Evolutionary conservation across 2,888 invertebrate genomes (phyloP).

Genomic region (Tipula lateralis): DNA sequence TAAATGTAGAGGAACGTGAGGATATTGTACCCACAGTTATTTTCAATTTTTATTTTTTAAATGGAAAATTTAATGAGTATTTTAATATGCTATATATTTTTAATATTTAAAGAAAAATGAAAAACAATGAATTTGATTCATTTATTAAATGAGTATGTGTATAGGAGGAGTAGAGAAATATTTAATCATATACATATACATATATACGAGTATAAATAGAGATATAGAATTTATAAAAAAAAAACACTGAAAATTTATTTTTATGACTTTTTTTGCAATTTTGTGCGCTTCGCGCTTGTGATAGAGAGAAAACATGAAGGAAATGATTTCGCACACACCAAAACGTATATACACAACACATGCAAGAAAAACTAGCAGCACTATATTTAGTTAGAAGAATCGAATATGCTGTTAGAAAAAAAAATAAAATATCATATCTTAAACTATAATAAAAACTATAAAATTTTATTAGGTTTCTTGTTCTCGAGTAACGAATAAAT

Average conservation of each 20-base stretch:
- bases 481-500: neutral
- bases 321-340: neutral
- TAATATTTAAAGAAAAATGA: neutral
- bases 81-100: neutral
- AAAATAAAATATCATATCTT: neutral
- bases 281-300: neutral
- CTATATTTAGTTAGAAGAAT: neutral
- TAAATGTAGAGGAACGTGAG: neutral
- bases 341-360: too few species aligned
- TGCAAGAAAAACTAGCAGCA: neutral
- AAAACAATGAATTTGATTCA: constrained; percentile 15
- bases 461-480: constrained; percentile 6
- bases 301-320: neutral
- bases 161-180: neutral
- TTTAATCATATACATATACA: neutral
- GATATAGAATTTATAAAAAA: too few species aligned
- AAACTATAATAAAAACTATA: neutral
- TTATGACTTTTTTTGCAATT: neutral
- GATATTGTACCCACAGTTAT: neutral
- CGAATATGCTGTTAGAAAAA: neutral
- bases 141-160: neutral
- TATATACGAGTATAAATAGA: neutral
- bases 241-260: neutral
- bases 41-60: neutral
- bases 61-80: neutral